Conservation (phyloP, 2,113 vertebrate species). For the Cromileptes altivelis region DNA sequence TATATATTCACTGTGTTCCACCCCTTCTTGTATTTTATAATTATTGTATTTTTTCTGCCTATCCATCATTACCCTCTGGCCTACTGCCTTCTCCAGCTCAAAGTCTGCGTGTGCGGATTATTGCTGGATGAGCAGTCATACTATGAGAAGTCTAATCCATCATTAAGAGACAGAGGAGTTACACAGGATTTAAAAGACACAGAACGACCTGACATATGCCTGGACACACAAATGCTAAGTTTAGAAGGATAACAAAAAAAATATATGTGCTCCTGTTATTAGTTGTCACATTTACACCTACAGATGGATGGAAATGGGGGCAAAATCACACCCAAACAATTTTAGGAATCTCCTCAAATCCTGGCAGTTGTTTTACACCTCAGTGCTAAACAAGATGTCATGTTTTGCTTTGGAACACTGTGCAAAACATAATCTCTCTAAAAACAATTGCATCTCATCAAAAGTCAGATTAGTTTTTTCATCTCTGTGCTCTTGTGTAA, state of each 20-base stretch:
- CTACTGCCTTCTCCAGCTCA: constrained; percentile 54
- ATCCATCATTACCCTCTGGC: constrained; percentile 38
- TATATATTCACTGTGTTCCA: not conserved
- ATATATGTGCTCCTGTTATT: not conserved
- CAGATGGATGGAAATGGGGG: not conserved
- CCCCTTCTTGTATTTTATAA: too few species aligned
- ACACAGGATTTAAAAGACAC: constrained; percentile 63
- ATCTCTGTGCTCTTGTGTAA: constrained; percentile 9
- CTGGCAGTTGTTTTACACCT: constrained; percentile 19
- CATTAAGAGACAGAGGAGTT: constrained; percentile 72
- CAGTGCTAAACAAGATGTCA: constrained; percentile 24
- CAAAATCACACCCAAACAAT: not conserved
- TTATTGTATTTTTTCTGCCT: constrained; percentile 27
- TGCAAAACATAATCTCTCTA: constrained; percentile 20
- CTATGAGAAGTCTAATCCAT: constrained; percentile 77
- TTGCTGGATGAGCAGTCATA: constrained; percentile 75
- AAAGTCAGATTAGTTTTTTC: constrained; percentile 26
- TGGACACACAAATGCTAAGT: constrained; percentile 32
- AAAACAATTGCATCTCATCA: constrained; percentile 43
- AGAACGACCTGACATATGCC: constrained; percentile 41
- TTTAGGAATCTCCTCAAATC: constrained; percentile 1
- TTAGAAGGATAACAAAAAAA: constrained; percentile 7
- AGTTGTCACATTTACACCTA: not conserved
- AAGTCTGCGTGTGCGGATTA: constrained; percentile 65
- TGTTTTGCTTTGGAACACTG: constrained; percentile 19